A percentile compares a stretch with the other conserved stretches of the same genome.
Conservation (phyloP, 2,888 invertebrate genomes). For the Lasioglossum vierecki region DNA sequence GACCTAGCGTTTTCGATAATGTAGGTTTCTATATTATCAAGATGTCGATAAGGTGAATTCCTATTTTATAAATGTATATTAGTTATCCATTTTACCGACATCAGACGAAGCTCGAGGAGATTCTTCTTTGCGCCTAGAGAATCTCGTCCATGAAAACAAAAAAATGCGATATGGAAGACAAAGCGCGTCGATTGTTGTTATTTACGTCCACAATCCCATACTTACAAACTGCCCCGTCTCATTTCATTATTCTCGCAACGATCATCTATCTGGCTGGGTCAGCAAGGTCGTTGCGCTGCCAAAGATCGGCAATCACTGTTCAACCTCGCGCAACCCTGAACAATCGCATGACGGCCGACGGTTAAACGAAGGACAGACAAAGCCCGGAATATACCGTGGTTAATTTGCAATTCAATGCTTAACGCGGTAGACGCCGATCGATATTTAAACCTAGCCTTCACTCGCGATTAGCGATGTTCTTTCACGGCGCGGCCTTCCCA, state of each 20-base stretch:
- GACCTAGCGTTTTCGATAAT: too few relatives aligned
- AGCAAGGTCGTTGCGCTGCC: neutral
- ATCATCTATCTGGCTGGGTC: neutral
- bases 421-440: conserved; percentile 55
- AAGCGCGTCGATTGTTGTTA: neutral
- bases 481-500: neutral
- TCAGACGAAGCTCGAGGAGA: neutral
- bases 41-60: too few relatives aligned
- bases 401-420: conserved; percentile 66
- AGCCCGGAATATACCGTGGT: conserved; percentile 7
- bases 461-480: conserved; percentile 25
- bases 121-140: neutral
- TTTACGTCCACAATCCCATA: neutral
- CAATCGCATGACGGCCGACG: conserved; percentile 9
- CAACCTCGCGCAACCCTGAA: neutral
- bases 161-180: neutral
- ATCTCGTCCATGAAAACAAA: neutral
- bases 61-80: too few relatives aligned
- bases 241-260: neutral
- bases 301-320: neutral
- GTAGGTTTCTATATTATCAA: too few relatives aligned
- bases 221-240: neutral
- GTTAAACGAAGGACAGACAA: conserved; percentile 10
- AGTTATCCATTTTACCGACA: too few relatives aligned
- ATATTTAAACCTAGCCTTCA: conserved; percentile 58